These are phyloP conservation scores for Leptopilina clavipes DNA, from an alignment of 1,140 invertebrate genomes.

Conservation along the genomic window DNA sequence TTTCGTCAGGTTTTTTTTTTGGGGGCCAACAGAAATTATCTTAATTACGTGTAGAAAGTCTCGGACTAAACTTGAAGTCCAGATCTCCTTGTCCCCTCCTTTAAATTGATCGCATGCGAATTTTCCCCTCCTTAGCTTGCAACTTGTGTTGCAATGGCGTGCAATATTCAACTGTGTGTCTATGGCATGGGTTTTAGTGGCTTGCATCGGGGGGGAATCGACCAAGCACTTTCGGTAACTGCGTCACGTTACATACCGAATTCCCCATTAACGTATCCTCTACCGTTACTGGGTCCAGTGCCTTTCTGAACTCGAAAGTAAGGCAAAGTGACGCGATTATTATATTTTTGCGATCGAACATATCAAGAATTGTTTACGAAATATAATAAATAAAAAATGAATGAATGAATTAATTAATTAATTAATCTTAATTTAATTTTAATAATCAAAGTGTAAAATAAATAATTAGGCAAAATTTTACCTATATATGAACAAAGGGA, in stretches of 20 bases:
- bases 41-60: background rate
- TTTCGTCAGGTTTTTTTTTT: background rate
- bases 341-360: background rate
- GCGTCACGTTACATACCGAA: conserved; percentile 59
- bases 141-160: background rate
- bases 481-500: too few relatives aligned
- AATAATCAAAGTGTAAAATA: too few relatives aligned
- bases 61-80: conserved; percentile 1
- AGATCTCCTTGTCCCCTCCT: background rate
- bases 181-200: background rate
- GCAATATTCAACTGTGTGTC: background rate
- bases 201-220: background rate
- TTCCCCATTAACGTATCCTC: conserved; percentile 53
- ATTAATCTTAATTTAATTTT: too few relatives aligned
- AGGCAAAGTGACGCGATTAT: conserved; percentile 39
- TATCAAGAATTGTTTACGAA: background rate
- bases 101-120: background rate
- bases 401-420: too few relatives aligned
- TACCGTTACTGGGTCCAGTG: conserved; percentile 57
- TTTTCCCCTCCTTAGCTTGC: background rate
- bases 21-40: background rate
- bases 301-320: conserved; percentile 51
- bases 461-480: too few relatives aligned
- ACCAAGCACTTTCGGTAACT: conserved; percentile 64
- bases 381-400: background rate